Evolutionary conservation across 2,888 invertebrate genomes (phyloP), one percentile per base, ranked within the genome.

Genomic region (Drosophila atripex): DNA sequence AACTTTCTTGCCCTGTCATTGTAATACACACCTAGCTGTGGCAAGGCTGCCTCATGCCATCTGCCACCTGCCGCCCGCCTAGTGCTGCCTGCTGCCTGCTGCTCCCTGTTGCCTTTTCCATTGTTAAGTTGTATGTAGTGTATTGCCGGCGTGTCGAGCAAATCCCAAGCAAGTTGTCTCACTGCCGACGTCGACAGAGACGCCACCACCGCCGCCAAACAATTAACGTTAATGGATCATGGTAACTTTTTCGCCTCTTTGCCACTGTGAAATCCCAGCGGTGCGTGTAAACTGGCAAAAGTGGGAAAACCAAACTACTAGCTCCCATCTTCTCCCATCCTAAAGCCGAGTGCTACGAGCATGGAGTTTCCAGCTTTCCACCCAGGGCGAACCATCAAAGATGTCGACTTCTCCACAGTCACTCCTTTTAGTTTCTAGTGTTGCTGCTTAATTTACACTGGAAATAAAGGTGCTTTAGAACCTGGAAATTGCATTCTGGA

Each of bases 201-300:
- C 58, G 55, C 60, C 58, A 66, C 57, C 55, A 49, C 61, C 69
- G 82, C 85, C 83, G 83, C 86, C 88, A 85, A 85, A 88, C 85
- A 85, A 85, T 85, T 85, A 85, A 85, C 88, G 88, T 85, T 85
- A 85, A 85, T 85, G 85, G 88, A 85, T 88, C 85, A 87, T 88
- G 78, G 88, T 86, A 88, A 88, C 86, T 85, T 88, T 85, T 88
- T 73, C 64, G 78, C 88, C 76, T 85, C 77, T 88, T 84, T 85
- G 88, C 76, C 82, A 77, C 76, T 84, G 85, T 73, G 83, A 85
- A 88, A 82, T 85, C 84, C 88, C 84, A 87, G 77, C 88, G 84
- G 84, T 88, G 84, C 84, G 85, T 84, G 88, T 84, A 84, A 84
- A 88, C 84, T 88, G 88, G 85, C 85, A 86, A 84, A 88, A 87